Percentiles rank a stretch among this genome's conserved stretches.
Conservation (phyloP, 2,888 invertebrate genomes). For the Hydroisotoma schaefferi region DNA sequence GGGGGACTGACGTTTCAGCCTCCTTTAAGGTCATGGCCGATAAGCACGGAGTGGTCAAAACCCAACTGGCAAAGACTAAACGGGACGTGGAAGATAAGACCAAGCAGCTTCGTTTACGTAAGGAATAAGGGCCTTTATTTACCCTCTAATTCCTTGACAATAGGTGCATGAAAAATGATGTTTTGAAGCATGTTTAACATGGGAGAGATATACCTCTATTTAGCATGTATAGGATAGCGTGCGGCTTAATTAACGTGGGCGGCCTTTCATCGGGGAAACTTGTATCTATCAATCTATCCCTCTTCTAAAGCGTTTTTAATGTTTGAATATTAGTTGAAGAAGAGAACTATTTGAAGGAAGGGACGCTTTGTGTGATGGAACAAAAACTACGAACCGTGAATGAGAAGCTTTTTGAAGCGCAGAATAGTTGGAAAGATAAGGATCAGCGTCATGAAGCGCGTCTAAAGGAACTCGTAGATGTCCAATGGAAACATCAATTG, state of each 20-base stretch:
- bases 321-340: constrained; percentile 2
- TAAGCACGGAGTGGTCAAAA: neutral
- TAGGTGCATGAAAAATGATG: neutral
- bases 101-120: neutral
- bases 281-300: neutral
- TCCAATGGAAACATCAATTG: constrained; percentile 2
- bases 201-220: too few relatives aligned
- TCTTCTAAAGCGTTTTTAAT: neutral
- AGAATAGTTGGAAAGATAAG: constrained; percentile 13
- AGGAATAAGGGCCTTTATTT: neutral
- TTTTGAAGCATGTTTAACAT: too few relatives aligned
- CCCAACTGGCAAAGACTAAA: neutral
- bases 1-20: neutral
- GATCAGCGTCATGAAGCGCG: constrained; percentile 3
- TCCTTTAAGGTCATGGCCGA: constrained; percentile 2
- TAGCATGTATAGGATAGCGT: too few relatives aligned
- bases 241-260: too few relatives aligned
- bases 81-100: neutral
- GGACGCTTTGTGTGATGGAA: constrained; percentile 9
- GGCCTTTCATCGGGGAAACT: too few relatives aligned
- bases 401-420: constrained; percentile 8
- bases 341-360: neutral
- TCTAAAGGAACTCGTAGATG: constrained; percentile 10
- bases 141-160: neutral
- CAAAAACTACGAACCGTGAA: constrained; percentile 14